Evolutionary conservation across 2,888 invertebrate species (phyloP).

Genomic region (Cheilosia vernalis): DNA sequence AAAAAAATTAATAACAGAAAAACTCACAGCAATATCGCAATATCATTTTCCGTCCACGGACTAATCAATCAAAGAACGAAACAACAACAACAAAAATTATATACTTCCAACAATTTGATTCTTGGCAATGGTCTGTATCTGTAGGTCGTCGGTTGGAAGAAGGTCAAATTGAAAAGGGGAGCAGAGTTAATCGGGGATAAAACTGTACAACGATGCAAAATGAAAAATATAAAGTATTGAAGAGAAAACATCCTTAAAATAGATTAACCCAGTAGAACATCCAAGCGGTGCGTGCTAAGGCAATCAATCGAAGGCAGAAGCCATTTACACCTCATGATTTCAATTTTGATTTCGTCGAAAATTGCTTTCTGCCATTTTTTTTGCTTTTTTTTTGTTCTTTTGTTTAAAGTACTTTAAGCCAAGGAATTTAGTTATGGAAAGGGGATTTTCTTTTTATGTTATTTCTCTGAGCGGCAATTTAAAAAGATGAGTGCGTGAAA

Average conservation of each 20-base stretch:
- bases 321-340: slow-evolving; percentile 30
- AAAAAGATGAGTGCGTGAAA: slow-evolving; percentile 24
- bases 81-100: not conserved
- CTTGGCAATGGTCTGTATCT: not conserved
- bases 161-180: slow-evolving; percentile 30
- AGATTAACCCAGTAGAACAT: slow-evolving; percentile 30
- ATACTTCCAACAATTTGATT: slow-evolving; percentile 35
- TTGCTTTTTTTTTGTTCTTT: not conserved
- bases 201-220: slow-evolving; percentile 18
- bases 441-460: not conserved
- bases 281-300: slow-evolving; percentile 3
- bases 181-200: slow-evolving; percentile 19
- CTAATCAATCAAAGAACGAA: slow-evolving; percentile 48
- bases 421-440: not conserved
- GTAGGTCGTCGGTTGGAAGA: not conserved
- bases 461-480: slow-evolving; percentile 24
- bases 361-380: slow-evolving; percentile 2
- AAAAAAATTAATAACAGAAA: not conserved
- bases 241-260: slow-evolving; percentile 20
- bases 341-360: slow-evolving; percentile 27
- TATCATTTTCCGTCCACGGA: slow-evolving; percentile 24
- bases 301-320: slow-evolving; percentile 30
- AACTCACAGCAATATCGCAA: slow-evolving; percentile 6
- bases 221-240: slow-evolving; percentile 21
- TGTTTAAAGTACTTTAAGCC: not conserved